Evolutionary conservation across 2,888 invertebrate species (phyloP), one percentile per base, ranked within the genome.

Genomic region (Limnephilus lunatus): DNA sequence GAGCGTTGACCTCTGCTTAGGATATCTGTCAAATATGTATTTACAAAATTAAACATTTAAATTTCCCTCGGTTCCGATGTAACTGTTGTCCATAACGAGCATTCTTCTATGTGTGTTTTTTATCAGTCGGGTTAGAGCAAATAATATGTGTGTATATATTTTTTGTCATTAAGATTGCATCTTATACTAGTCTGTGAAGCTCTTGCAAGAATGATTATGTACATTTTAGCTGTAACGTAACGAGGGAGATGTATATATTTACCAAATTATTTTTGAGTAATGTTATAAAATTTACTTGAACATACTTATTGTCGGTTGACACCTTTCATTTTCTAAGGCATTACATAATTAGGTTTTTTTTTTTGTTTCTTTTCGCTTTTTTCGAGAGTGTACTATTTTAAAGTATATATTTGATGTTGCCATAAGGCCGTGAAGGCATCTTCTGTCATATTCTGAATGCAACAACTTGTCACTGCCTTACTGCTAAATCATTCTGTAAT

Each of bases 171-270:
- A 92, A 92, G 92, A 91, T 91, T 92, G 92, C 92, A 92, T 92
- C 92, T 91, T 85, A 91, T 91, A 92, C 92, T 92, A 92, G 92
- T 92, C 92, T 92, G 92, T 82, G 82, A 89, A 92, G 68, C 89
- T 90, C 39, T 35, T 90, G 48, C 32, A 81, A 86, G 35, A 82
- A 92, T 91, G 68, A 68, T 89, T 81, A 31, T 81, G 91, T 86
- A 91, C 48, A 86, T 86, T 86, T 86, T 86, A 44, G n/a, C 14
- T 86, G 86, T 86, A 86, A 82, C 39, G 48, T 87, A 90, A 85
- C 25, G 31, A 31, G 3, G 30, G 32, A 11, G 80, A 81, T 53
- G 90, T 90, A 90, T 68, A 90, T 90, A 90, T 85, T 83, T 85
- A 90, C 81, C 81, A 81, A 81, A 81, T 81, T 44, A 30, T 81